Evolutionary conservation across 2,113 vertebrate species (phyloP).

Genomic region (Clarias batrachus): DNA sequence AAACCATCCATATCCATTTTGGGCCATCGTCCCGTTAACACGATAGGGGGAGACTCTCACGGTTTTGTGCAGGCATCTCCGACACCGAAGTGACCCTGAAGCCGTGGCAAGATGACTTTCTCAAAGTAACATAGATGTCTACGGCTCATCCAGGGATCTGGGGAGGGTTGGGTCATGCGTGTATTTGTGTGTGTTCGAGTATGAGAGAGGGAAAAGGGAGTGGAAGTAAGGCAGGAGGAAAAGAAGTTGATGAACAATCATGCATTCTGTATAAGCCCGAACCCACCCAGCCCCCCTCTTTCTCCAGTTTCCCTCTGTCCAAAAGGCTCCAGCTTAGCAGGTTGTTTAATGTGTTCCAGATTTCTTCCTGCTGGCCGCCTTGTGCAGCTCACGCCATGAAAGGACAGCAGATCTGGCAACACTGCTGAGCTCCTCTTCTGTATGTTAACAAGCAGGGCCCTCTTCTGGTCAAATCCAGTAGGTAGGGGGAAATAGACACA

Average conservation of each 20-base stretch:
- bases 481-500: background rate
- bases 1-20: background rate
- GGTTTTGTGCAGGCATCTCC: conserved; percentile 5
- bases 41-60: background rate
- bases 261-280: conserved; percentile 61
- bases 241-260: conserved; percentile 66
- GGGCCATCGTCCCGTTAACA: background rate
- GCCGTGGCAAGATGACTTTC: background rate
- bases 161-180: conserved; percentile 11
- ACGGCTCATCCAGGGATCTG: background rate
- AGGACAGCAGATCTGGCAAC: conserved; percentile 58
- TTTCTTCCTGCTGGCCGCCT: conserved; percentile 66
- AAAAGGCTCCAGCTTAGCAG: conserved; percentile 65
- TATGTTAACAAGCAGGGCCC: conserved; percentile 61
- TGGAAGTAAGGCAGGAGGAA: conserved; percentile 53
- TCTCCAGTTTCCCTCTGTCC: conserved; percentile 37
- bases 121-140: background rate
- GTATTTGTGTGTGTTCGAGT: background rate
- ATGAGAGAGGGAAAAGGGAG: conserved; percentile 7
- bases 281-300: conserved; percentile 60
- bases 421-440: conserved; percentile 49
- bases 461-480: conserved; percentile 59
- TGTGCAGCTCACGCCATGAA: conserved; percentile 67
- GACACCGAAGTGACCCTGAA: background rate
- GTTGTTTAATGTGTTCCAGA: conserved; percentile 81